phyloP scores from a whole-genome alignment of 2,113 vertebrate species.

The Epinephelus lanceolatus region DNA sequence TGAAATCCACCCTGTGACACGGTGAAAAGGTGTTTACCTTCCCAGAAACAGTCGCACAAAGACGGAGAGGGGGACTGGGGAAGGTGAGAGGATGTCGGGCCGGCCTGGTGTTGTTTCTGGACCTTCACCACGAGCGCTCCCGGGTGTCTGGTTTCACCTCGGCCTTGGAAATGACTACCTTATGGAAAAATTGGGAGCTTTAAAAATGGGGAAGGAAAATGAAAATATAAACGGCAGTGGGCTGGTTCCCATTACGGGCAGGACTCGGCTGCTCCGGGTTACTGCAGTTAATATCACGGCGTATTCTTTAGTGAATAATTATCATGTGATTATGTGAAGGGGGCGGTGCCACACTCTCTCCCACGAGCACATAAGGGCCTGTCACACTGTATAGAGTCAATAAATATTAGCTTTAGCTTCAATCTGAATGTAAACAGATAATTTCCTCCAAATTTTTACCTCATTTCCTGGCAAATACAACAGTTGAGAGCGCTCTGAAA shows the following conservation, averaged over 20 bases:
- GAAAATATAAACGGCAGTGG: slow-evolving; percentile 53
- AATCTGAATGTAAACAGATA: slow-evolving; percentile 62
- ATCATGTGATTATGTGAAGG: slow-evolving; percentile 41
- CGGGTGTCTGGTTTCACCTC: slow-evolving; percentile 80
- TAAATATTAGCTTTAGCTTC: slow-evolving; percentile 69
- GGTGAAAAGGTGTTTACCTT: slow-evolving; percentile 76
- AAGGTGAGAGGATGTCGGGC: slow-evolving; percentile 73
- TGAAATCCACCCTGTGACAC: slow-evolving; percentile 68
- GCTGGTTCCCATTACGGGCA: slow-evolving; percentile 73
- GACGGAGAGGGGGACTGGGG: slow-evolving; percentile 56
- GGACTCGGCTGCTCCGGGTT: slow-evolving; percentile 53
- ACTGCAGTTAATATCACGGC: slow-evolving; percentile 18
- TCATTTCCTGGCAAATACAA: slow-evolving; percentile 60
- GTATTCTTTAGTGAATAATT: slow-evolving; percentile 55
- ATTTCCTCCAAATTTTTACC: slow-evolving; percentile 63
- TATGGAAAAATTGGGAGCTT: slow-evolving; percentile 73
- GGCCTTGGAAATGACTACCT: slow-evolving; percentile 70
- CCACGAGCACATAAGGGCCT: slow-evolving; percentile 14
- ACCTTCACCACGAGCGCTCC: slow-evolving; percentile 66
- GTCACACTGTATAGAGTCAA: slow-evolving; percentile 23
- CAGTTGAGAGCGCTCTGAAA: background rate
- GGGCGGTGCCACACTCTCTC: slow-evolving; percentile 2
- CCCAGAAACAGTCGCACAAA: slow-evolving; percentile 50
- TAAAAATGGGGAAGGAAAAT: slow-evolving; percentile 71
- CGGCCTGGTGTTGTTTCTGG: slow-evolving; percentile 79